Percentiles rank a stretch among this genome's conserved stretches.
phyloP scores from a whole-genome alignment of 2,113 vertebrate genomes.

The Grammomys surdaster region DNA sequence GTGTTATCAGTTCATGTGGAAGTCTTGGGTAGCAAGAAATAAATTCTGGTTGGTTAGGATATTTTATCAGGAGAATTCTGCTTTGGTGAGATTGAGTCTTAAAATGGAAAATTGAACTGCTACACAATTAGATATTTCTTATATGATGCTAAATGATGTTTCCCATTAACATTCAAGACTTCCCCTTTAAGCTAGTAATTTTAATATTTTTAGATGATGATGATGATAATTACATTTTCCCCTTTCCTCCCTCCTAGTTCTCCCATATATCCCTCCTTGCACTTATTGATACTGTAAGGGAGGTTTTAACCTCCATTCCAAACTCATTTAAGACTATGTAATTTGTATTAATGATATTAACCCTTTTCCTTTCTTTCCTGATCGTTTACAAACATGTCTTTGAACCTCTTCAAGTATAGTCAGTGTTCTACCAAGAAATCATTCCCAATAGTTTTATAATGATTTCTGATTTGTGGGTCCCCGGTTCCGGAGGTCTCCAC shows the following conservation, averaged over 20 bases:
- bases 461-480: background rate
- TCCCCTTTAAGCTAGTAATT: slow-evolving; percentile 7
- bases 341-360: background rate
- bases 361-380: slow-evolving; percentile 27
- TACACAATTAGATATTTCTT: slow-evolving; percentile 21
- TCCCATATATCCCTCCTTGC: background rate
- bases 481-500: too few species aligned
- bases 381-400: slow-evolving; percentile 40
- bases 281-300: background rate
- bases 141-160: background rate
- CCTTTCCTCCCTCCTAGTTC: background rate
- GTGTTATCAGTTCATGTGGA: background rate
- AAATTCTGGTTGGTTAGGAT: background rate
- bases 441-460: background rate
- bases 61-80: background rate
- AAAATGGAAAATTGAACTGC: background rate
- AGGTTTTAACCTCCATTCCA: background rate
- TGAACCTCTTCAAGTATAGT: background rate
- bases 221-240: background rate
- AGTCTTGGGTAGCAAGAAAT: background rate
- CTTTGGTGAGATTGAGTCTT: background rate
- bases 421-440: background rate
- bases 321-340: slow-evolving; percentile 20
- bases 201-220: background rate
- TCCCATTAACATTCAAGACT: background rate